A percentile compares a stretch with the other conserved stretches of the same genome.
phyloP scores from a whole-genome alignment of 1,140 invertebrate species.

The Panulirus ornatus region DNA sequence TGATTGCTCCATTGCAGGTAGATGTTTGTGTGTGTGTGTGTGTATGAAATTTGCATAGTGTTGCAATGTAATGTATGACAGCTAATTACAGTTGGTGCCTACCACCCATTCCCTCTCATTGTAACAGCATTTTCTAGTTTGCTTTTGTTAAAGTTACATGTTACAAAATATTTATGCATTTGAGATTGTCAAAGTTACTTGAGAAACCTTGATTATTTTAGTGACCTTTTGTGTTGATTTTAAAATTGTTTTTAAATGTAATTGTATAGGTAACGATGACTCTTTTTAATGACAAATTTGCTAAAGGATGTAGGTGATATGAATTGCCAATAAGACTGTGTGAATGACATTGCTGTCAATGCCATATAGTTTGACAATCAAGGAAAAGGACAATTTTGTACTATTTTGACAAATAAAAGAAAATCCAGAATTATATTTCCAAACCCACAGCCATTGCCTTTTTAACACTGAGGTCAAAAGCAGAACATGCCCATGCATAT shows the following conservation, averaged over 20 bases:
- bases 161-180: constrained; percentile 5
- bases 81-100: background rate
- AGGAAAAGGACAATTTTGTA: constrained; percentile 19
- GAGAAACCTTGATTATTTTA: background rate
- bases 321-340: constrained; percentile 21
- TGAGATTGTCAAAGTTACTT: constrained; percentile 19
- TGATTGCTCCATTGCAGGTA: background rate
- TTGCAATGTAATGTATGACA: background rate
- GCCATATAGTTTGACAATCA: constrained; percentile 44
- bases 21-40: background rate
- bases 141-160: background rate
- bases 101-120: constrained; percentile 22
- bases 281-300: background rate
- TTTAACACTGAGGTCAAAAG: background rate
- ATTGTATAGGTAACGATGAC: background rate
- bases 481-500: background rate
- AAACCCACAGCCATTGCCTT: constrained; percentile 3
- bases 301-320: background rate
- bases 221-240: background rate
- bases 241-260: constrained; percentile 16
- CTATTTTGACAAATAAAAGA: constrained; percentile 30
- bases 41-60: background rate
- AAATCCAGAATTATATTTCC: background rate
- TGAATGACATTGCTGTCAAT: constrained; percentile 41
- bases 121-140: constrained; percentile 19